Evolutionary conservation across 2,888 invertebrate genomes (phyloP).

Genomic region (Polydrusus cervinus): DNA sequence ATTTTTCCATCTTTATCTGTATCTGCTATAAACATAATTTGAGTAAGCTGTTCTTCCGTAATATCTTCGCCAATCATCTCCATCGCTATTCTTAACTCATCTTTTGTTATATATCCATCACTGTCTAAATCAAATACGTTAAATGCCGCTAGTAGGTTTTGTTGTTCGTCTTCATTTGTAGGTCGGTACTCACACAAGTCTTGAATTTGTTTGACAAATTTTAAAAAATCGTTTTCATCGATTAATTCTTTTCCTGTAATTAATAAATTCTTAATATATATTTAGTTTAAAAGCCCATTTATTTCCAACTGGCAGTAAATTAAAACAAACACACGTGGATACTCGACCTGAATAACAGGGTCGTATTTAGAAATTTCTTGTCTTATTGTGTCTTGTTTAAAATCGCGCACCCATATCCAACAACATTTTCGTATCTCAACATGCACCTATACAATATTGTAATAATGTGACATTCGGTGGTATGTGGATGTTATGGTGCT

Average conservation of each 20-base stretch:
- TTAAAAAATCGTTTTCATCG: slow-evolving; percentile 85
- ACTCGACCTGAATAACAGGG: no score
- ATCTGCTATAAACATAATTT: slow-evolving; percentile 83
- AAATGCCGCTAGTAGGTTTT: slow-evolving; percentile 91
- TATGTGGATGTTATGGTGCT: no score
- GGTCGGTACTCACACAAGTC: slow-evolving; percentile 77
- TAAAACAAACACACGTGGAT: no score
- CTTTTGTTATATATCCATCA: slow-evolving; percentile 91
- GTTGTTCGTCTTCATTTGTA: slow-evolving; percentile 76
- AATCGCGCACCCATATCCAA: no score
- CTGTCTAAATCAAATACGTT: slow-evolving; percentile 92
- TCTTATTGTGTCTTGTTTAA: no score
- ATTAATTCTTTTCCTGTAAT: slow-evolving; percentile 81
- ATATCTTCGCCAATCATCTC: slow-evolving; percentile 88
- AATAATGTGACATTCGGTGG: no score
- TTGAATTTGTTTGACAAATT: slow-evolving; percentile 85
- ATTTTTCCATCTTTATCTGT: slow-evolving; percentile 87
- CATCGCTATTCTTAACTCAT: slow-evolving; percentile 85
- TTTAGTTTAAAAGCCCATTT: no score
- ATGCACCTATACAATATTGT: no score
- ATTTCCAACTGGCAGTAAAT: no score
- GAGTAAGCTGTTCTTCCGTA: slow-evolving; percentile 83
- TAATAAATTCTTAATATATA: background rate
- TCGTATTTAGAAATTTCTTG: no score
- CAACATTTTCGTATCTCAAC: no score